Conservation (phyloP, 2,888 invertebrate species). For the Acronicta aceris region DNA sequence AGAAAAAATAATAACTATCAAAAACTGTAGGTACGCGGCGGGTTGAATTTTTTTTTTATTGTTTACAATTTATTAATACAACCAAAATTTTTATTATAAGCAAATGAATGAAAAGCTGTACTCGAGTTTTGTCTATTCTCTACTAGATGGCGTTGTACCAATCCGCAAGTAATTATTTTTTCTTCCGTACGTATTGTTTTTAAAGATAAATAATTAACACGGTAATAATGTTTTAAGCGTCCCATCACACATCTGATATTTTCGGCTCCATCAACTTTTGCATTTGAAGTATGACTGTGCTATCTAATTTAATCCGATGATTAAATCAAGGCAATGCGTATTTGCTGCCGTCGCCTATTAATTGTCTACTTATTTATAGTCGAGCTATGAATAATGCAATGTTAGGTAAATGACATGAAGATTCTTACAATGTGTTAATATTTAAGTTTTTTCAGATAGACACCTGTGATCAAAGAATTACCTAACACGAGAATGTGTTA, state of each 20-base stretch:
- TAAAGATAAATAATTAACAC: too few relatives aligned
- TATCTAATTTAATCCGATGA: slow-evolving; percentile 34
- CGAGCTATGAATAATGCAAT: slow-evolving; percentile 42
- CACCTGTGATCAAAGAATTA: not conserved
- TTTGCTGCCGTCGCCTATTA: slow-evolving; percentile 32
- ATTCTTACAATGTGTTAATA: slow-evolving; percentile 10
- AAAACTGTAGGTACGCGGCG: not conserved
- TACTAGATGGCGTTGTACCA: slow-evolving; percentile 38
- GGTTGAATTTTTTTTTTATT: too few relatives aligned
- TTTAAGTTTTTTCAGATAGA: slow-evolving; percentile 21
- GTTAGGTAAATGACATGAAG: slow-evolving; percentile 38
- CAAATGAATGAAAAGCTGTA: not conserved
- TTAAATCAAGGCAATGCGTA: slow-evolving; percentile 36
- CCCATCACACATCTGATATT: not conserved
- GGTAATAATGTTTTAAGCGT: too few relatives aligned
- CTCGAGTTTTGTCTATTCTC: slow-evolving; percentile 23
- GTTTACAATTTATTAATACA: too few relatives aligned
- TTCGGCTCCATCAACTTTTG: slow-evolving; percentile 21
- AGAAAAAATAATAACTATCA: slow-evolving; percentile 31
- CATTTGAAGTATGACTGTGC: slow-evolving; percentile 22
- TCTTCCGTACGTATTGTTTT: too few relatives aligned
- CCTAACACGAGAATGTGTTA: too few relatives aligned
- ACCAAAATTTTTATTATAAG: too few relatives aligned
- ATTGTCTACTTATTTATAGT: slow-evolving; percentile 43
- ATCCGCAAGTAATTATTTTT: too few relatives aligned